phyloP scores from a whole-genome alignment of 2,113 vertebrate genomes.

The Siniperca chuatsi region DNA sequence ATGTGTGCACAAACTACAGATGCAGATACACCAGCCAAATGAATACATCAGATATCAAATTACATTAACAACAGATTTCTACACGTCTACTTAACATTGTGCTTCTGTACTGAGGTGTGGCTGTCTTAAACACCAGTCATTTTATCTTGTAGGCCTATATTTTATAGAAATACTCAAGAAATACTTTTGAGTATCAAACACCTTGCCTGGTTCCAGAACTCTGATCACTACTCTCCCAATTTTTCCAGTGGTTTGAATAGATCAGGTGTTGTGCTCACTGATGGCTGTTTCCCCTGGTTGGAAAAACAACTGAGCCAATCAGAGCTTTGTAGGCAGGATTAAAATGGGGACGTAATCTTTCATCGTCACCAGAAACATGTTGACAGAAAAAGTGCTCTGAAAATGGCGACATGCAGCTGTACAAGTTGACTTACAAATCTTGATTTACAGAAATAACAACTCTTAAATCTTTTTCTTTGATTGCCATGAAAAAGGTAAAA shows the following conservation, averaged over 20 bases:
- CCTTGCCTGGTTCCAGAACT: neutral
- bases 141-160: neutral
- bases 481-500: no score
- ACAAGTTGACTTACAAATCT: neutral
- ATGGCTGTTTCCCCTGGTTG: no score
- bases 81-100: neutral
- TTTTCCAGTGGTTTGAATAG: no score
- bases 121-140: neutral
- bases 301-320: no score
- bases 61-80: neutral
- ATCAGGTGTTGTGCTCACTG: no score
- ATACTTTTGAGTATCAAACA: neutral
- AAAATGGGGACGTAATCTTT: neutral
- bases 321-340: no score
- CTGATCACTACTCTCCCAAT: no score
- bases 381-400: neutral
- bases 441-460: neutral
- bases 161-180: neutral
- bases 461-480: no score
- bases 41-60: constrained; percentile 2
- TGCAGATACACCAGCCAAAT: neutral
- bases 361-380: no score
- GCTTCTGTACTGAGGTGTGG: neutral
- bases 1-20: constrained; percentile 7
- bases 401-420: neutral